Base-by-base conservation (phyloP, 2,888 invertebrate genomes). In the Gastracanthus pulcherrimus region DNA sequence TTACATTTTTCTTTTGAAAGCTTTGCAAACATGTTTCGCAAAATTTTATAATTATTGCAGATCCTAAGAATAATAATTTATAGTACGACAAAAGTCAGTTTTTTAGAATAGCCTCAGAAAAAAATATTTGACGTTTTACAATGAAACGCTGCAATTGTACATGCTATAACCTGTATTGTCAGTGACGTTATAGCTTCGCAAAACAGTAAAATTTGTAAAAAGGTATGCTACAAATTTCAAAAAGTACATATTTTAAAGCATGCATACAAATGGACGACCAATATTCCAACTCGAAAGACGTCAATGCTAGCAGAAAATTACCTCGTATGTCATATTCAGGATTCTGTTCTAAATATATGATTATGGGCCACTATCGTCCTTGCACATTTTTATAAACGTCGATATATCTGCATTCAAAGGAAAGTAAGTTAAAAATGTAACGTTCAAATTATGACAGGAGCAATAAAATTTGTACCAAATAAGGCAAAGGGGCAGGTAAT, bases 201-300 rank as follows among this genome's bases (percentile, higher is more conserved):
- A 69, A 76, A 23, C 31, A 69, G 58, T 76, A 45, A 69, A 76
- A 55, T 45, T 67, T 23, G 7, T 31, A 23, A 69, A 58, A 67
- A 45, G 29, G 11, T 6, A 55, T 31, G 31, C 26, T 13, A 26
- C 38, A 67, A 58, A 58, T 76, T 69, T 48, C 6, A 41, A 76
- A 76, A 69, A 5, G 31, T 16, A 34, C 58, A 45, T 69, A 55
- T 41, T 76, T 76, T 31, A 69, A 69, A 69, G 13, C 11, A 26
- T 5, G 11, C 31, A 26, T 48, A 26, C 41, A 75, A 64, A 64
- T 36, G 16, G 16, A 4, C 9, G 26, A 64, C 51, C 51, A 2
- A 38, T 38, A 41, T 38, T 38, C 19, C 38, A 3, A 11, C 29
- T 55, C 11, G 29, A 76, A 66, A 66, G 29, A 26, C 6, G 26